A percentile compares a stretch with the other conserved stretches of the same genome.
phyloP scores from a whole-genome alignment of 2,113 vertebrate species.

The Helogale parvula region DNA sequence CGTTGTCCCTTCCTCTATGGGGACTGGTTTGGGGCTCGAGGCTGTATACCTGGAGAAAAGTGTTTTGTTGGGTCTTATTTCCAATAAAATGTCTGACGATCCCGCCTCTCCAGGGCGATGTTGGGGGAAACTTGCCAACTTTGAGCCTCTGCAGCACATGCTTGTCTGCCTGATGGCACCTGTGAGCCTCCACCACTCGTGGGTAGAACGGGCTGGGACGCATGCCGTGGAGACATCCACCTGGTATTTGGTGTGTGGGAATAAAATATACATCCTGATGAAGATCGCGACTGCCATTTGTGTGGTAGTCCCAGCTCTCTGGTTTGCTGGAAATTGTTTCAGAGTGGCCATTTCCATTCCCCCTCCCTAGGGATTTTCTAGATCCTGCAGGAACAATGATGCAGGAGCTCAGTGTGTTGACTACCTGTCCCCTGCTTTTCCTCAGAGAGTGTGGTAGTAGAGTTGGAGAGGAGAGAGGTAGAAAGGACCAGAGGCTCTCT shows the following conservation, averaged over 20 bases:
- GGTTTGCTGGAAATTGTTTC: not conserved
- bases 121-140: not conserved
- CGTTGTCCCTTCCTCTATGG: accelerated
- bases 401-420: not conserved
- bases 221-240: accelerated
- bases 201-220: not conserved
- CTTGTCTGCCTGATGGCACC: not conserved
- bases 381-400: not conserved
- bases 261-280: accelerated
- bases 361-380: not conserved
- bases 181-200: accelerated
- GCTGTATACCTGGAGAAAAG: not conserved
- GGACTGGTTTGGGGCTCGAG: not conserved
- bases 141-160: not conserved
- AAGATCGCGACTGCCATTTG: not conserved
- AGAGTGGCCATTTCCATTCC: not conserved
- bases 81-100: not conserved
- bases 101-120: not conserved
- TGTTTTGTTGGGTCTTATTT: not conserved
- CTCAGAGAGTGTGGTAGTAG: not conserved
- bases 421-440: not conserved
- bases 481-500: not conserved
- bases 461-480: not conserved
- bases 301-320: not conserved
- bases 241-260: not conserved